Evolutionary conservation across 2,888 invertebrate species (phyloP).

Genomic region (Punctoribates punctum): DNA sequence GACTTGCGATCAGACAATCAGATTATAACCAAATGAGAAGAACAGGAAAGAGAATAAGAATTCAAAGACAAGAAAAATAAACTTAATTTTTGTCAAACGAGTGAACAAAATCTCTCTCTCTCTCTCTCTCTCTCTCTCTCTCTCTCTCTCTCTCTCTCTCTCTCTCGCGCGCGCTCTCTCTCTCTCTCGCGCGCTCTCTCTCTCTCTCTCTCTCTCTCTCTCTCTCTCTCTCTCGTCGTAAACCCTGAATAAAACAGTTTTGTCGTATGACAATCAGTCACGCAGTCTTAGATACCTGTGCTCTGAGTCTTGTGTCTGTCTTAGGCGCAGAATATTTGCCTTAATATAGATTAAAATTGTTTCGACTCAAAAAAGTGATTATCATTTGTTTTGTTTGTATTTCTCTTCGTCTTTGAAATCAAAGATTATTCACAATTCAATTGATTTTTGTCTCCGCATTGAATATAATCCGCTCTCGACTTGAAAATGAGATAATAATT

Average conservation of each 20-base stretch:
- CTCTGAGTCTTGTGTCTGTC: no score
- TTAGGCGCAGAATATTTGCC: no score
- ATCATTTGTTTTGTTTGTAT: neutral
- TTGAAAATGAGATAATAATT: slow-evolving; percentile 8
- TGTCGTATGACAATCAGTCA: slow-evolving; percentile 1
- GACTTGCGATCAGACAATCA: neutral
- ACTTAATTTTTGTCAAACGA: neutral
- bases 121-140: neutral
- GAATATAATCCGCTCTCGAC: neutral
- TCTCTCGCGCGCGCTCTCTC: no score
- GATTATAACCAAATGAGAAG: slow-evolving; percentile 13
- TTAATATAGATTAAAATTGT: no score
- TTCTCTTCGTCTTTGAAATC: neutral
- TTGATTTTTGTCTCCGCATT: neutral
- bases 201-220: no score
- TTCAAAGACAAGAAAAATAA: no score
- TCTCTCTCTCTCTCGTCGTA: no score
- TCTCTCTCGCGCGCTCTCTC: no score
- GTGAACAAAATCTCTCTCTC: neutral
- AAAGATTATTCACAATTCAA: neutral
- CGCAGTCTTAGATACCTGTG: neutral
- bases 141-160: no score
- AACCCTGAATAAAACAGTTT: slow-evolving; percentile 4
- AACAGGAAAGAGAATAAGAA: neutral
- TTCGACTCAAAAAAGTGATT: neutral